A percentile compares a stretch with the other conserved stretches of the same genome.
Evolutionary conservation across 2,888 invertebrate genomes (phyloP).

Genomic region (Perizoma affinitatum): DNA sequence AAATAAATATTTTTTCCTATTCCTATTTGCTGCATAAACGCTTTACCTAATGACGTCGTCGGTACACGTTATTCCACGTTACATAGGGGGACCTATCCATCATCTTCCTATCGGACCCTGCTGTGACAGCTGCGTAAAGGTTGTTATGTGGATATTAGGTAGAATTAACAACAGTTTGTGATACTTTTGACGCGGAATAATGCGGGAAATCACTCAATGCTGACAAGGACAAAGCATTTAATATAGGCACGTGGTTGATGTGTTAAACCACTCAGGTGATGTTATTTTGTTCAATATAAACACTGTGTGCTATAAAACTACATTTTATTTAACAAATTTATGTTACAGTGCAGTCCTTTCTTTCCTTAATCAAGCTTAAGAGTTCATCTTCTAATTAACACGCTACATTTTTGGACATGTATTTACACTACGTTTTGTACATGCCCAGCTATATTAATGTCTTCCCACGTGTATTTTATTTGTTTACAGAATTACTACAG

Average conservation of each 20-base stretch:
- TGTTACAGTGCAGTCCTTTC: neutral
- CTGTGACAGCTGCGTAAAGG: slow-evolving; percentile 74
- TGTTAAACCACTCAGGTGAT: slow-evolving; percentile 10
- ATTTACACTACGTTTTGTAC: too few species aligned
- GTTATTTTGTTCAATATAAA: neutral
- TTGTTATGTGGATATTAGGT: slow-evolving; percentile 74
- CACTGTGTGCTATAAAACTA: neutral
- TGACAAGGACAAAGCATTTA: slow-evolving; percentile 40
- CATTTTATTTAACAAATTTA: too few species aligned
- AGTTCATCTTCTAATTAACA: too few species aligned
- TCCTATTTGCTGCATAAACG: slow-evolving; percentile 36
- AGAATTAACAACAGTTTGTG: slow-evolving; percentile 79
- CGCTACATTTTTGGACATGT: too few species aligned
- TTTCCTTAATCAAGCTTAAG: neutral
- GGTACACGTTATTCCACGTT: slow-evolving; percentile 60
- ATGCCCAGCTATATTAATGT: too few species aligned
- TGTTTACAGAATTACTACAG: slow-evolving; percentile 47
- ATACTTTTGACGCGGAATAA: slow-evolving; percentile 76
- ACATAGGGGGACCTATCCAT: slow-evolving; percentile 71
- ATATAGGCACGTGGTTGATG: slow-evolving; percentile 23
- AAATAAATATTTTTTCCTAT: slow-evolving; percentile 19
- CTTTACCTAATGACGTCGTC: slow-evolving; percentile 44
- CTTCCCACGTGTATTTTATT: slow-evolving; percentile 14
- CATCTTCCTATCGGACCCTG: slow-evolving; percentile 74
- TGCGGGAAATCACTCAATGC: slow-evolving; percentile 60